phyloP scores from a whole-genome alignment of 2,888 invertebrate genomes.

The Tortricodes alternella region DNA sequence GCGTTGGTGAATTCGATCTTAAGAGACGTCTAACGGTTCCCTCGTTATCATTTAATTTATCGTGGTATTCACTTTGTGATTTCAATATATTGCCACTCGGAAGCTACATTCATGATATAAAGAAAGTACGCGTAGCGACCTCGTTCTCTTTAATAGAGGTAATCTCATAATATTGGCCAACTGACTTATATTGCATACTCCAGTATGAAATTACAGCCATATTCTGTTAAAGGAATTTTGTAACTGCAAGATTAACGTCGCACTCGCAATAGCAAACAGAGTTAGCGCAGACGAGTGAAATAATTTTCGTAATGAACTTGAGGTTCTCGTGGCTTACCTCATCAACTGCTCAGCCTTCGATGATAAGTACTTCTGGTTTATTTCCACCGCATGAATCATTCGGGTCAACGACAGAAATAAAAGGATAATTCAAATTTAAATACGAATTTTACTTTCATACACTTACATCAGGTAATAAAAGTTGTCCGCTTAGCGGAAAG shows the following conservation, averaged over 20 bases:
- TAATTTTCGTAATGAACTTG: slow-evolving; percentile 10
- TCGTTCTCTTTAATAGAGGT: background rate
- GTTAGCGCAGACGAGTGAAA: background rate
- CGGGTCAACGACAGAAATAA: slow-evolving; percentile 51
- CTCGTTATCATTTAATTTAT: too few species aligned
- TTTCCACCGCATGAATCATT: background rate
- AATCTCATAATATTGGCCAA: slow-evolving; percentile 1
- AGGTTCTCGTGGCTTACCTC: background rate
- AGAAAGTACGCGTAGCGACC: background rate
- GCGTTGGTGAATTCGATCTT: too few species aligned
- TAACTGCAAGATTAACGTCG: background rate
- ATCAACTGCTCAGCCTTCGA: background rate
- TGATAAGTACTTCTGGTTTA: background rate
- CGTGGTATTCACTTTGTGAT: background rate
- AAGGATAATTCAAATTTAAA: slow-evolving; percentile 56
- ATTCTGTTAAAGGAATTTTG: slow-evolving; percentile 1
- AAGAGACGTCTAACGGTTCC: too few species aligned
- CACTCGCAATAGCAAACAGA: slow-evolving; percentile 1
- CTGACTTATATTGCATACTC: slow-evolving; percentile 1
- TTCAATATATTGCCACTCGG: background rate
- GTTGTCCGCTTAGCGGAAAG: slow-evolving; percentile 79
- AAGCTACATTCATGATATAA: background rate
- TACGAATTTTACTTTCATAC: slow-evolving; percentile 63
- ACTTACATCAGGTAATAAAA: slow-evolving; percentile 76
- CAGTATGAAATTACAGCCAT: slow-evolving; percentile 4